phyloP scores from a whole-genome alignment of 2,888 invertebrate genomes.

The Peribatodes rhomboidaria region DNA sequence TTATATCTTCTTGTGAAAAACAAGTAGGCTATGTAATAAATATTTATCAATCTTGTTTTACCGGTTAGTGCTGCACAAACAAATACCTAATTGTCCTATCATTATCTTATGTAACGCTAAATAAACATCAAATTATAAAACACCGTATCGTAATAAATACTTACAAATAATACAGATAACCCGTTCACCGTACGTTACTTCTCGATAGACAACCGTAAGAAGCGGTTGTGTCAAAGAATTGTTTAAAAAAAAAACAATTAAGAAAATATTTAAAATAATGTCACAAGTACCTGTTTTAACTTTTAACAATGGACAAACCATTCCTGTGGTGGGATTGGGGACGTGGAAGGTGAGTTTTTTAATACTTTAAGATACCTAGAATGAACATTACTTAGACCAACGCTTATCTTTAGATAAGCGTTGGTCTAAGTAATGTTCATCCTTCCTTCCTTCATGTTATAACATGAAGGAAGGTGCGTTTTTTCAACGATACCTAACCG shows the following conservation, averaged over 20 bases:
- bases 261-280: slow-evolving; percentile 52
- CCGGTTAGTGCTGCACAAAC: not conserved
- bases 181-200: slow-evolving; percentile 29
- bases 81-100: slow-evolving; percentile 6
- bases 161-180: slow-evolving; percentile 30
- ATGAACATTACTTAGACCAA: too few species aligned
- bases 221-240: slow-evolving; percentile 33
- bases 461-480: too few species aligned
- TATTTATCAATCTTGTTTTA: not conserved
- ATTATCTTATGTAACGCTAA: not conserved
- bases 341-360: slow-evolving; percentile 65
- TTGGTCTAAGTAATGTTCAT: too few species aligned
- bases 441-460: too few species aligned
- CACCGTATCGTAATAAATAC: not conserved
- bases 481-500: too few species aligned
- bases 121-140: not conserved
- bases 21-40: not conserved
- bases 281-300: slow-evolving; percentile 57
- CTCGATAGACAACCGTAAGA: not conserved
- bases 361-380: too few species aligned
- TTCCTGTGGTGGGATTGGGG: slow-evolving; percentile 67
- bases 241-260: slow-evolving; percentile 10
- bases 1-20: too few species aligned
- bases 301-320: slow-evolving; percentile 65
- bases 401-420: too few species aligned